Conservation (phyloP, 1,140 invertebrate genomes). For the Proctacanthus coquilletti region DNA sequence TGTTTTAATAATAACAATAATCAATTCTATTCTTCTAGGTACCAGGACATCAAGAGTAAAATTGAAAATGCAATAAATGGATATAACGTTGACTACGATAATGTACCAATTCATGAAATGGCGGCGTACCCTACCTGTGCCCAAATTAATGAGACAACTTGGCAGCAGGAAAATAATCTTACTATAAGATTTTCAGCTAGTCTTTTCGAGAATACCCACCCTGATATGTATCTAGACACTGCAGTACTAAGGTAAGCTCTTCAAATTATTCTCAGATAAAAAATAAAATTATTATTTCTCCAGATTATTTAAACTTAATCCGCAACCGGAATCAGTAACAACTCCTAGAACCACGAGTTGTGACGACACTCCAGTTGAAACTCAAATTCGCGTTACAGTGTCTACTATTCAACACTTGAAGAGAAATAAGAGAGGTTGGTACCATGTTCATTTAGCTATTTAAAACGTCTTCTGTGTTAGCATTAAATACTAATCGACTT, state of each 20-base stretch:
- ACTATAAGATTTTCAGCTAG: constrained; percentile 19
- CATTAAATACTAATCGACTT: no score
- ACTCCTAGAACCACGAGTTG: constrained; percentile 8
- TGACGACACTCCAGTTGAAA: constrained; percentile 13
- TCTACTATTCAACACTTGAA: constrained; percentile 21
- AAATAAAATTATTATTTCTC: neutral
- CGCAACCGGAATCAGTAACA: constrained; percentile 10
- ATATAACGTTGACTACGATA: no score
- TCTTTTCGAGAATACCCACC: constrained; percentile 13
- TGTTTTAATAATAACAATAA: no score
- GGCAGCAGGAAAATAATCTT: constrained; percentile 17
- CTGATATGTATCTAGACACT: constrained; percentile 16
- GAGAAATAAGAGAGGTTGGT: constrained; percentile 1
- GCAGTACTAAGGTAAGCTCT: constrained; percentile 13
- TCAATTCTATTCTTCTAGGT: no score
- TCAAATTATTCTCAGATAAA: neutral
- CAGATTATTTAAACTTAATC: constrained; percentile 21
- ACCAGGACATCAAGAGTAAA: no score
- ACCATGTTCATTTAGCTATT: no score
- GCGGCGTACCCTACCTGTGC: constrained; percentile 24
- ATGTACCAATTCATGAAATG: constrained; percentile 19
- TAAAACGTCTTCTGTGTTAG: no score
- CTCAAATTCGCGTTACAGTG: constrained; percentile 24
- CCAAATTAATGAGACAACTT: constrained; percentile 15
- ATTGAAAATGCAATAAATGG: no score